Evolutionary conservation across 1,140 invertebrate species (phyloP), one percentile per base, ranked within the genome.

Genomic region (Cryptotermes secundus): DNA sequence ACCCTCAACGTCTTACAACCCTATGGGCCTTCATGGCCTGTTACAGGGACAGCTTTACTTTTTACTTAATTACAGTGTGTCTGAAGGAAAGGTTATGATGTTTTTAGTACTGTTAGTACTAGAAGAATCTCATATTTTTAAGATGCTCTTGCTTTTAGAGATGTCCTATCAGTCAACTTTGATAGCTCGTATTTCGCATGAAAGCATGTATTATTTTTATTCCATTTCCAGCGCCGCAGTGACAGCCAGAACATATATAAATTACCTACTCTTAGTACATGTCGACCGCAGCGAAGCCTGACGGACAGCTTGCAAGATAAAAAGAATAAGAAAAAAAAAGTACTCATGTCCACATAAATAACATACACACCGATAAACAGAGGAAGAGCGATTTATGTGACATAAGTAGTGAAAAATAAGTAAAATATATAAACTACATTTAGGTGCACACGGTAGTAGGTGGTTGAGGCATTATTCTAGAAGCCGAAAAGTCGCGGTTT

Each of bases 171-270:
- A 65, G 59, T 65, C 59, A 65, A 65, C 3, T 65, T n/a, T 65
- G 59, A 65, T 65, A 65, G 59, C 59, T 65, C 59, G 26, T 65
- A 65, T 65, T 65, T 65, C 59, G n/a, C 59, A n/a, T n/a, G 59
- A 65, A 65, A 31, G 24, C 59, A 7, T 2, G 59, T 14, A 65
- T 65, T 65, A 65, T 65, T 65, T 65, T 65, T 65, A 65, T 65
- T n/a, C 6, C 59, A 6, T 65, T 65, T 65, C 59, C 59, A n/a
- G 6, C 26, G 24, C 59, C 24, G 59, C 59, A n/a, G 59, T 14
- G 59, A 26, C 26, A 65, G 59, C 24, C 59, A 65, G 24, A 65
- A 65, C 59, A 2, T 65, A 31, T n/a, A 65, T 65, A 65, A 65
- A 65, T 65, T 65, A 65, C 59, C 59, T 12, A n/a, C 59, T 65